Base-by-base conservation (phyloP, 2,888 invertebrate genomes). In the Lymantria monacha region DNA sequence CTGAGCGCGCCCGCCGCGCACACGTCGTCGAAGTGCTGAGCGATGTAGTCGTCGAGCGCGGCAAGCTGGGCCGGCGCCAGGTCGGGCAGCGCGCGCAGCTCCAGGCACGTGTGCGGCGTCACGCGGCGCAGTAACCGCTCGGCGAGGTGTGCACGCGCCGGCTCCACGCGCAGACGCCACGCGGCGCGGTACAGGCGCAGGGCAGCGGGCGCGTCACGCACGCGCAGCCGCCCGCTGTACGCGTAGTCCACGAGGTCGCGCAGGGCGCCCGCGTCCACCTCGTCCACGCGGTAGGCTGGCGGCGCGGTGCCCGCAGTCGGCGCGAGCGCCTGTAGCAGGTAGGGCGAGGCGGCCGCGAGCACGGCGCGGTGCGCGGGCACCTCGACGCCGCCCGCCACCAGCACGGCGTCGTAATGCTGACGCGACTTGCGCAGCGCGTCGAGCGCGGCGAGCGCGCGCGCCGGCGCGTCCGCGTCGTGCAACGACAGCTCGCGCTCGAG, bases 331-430 rank as follows among this genome's bases (percentile, higher is more conserved):
- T 96, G 95, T 76, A 96, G 94, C 59, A 97, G 92, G 80, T 95
- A 94, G 7, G 95, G 95, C 63, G 96, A 95, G 44, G 94, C 94
- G 63, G 96, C 95, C 5, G 96, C 96, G 68, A 97, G 89, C 53
- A 97, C 95, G 46, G 96, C 96, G 66, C 95, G 92, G 82, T 97
- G 97, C 81, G 96, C 97, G 31, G 85, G 66, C 63, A 85, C 74
- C 74, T 85, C 87, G 53, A 71, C 82, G 53, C 91, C 92, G 89
- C 93, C 93, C 76, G 96, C 96, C 81, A 96, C 94, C 70, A 97
- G 92, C 73, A 95, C 93, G 68, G 96, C 96, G 90, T 97, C 97
- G 89, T 96, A 97, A 86, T 97, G 96, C 79, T 97, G 95, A 52
- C 95, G 94, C 80, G 96, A 95, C 85, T 95, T 95, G 70, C 96